A percentile compares a stretch with the other conserved stretches of the same genome.
Evolutionary conservation across 2,888 invertebrate genomes (phyloP).

Genomic region (Aleiodes testaceus): DNA sequence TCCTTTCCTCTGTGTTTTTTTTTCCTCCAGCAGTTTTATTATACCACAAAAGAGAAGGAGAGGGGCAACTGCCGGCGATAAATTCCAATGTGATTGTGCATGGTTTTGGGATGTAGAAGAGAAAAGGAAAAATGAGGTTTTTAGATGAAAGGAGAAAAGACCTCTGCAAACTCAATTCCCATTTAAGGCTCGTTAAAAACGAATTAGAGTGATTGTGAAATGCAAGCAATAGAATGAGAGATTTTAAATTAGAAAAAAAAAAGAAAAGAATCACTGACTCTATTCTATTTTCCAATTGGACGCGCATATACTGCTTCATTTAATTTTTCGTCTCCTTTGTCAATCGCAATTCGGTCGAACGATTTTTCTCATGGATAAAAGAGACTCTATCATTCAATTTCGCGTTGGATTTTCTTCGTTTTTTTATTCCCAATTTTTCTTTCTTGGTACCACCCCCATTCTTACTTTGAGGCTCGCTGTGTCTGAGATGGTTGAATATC

Average conservation of each 20-base stretch:
- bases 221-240: background rate
- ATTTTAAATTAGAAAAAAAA: background rate
- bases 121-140: background rate
- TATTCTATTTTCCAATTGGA: slow-evolving; percentile 37
- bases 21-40: too few relatives aligned
- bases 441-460: too few relatives aligned
- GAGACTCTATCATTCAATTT: background rate
- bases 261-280: slow-evolving; percentile 27
- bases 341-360: slow-evolving; percentile 39
- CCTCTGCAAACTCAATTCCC: background rate
- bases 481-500: slow-evolving; percentile 7
- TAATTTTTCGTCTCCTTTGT: slow-evolving; percentile 42
- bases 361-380: slow-evolving; percentile 17
- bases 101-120: background rate
- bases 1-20: background rate
- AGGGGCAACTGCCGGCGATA: too few relatives aligned
- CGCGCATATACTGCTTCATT: slow-evolving; percentile 35
- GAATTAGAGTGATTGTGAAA: slow-evolving; percentile 31
- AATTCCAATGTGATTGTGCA: background rate
- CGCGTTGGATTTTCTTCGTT: background rate
- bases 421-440: background rate
- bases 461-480: background rate
- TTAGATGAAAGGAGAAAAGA: background rate
- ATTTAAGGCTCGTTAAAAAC: slow-evolving; percentile 43
- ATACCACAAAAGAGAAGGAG: too few relatives aligned